Percentiles rank a stretch among this genome's conserved stretches.
Evolutionary conservation across 2,113 vertebrate species (phyloP).

Genomic region (Cynocephalus volans): DNA sequence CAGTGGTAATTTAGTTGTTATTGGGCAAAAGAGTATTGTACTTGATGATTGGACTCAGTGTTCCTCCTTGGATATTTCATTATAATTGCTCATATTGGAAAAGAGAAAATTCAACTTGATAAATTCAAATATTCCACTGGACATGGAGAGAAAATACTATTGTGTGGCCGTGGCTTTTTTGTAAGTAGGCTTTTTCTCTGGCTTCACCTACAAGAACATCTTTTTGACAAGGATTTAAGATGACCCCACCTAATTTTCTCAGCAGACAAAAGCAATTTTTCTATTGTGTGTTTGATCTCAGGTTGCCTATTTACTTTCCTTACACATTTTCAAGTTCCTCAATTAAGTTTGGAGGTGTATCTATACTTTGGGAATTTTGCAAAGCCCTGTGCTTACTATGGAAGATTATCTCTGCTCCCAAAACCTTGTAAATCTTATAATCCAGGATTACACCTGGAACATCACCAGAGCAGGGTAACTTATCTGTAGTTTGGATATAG

Average conservation of each 20-base stretch:
- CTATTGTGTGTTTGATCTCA: not conserved
- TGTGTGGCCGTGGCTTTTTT: not conserved
- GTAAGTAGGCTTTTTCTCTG: not conserved
- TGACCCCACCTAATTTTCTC: not conserved
- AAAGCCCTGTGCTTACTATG: not conserved
- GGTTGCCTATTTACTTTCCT: not conserved
- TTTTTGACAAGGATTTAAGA: constrained; percentile 57
- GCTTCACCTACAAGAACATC: not conserved
- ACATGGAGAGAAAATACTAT: not conserved
- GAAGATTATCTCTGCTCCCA: not conserved
- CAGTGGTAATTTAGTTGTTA: not conserved
- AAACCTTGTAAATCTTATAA: not conserved
- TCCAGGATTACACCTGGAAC: not conserved
- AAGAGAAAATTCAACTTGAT: constrained; percentile 30
- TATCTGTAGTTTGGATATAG: not conserved
- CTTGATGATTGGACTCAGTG: not conserved
- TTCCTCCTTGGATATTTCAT: not conserved
- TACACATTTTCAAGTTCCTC: constrained; percentile 4
- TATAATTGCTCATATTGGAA: constrained; percentile 6
- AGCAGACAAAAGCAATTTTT: constrained; percentile 26
- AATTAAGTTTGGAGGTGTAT: not conserved
- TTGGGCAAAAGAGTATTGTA: not conserved
- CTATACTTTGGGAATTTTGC: not conserved
- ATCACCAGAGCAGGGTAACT: not conserved
- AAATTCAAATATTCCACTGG: constrained; percentile 3